phyloP scores from a whole-genome alignment of 1,140 invertebrate genomes.

The Zaprionus lachaisei region DNA sequence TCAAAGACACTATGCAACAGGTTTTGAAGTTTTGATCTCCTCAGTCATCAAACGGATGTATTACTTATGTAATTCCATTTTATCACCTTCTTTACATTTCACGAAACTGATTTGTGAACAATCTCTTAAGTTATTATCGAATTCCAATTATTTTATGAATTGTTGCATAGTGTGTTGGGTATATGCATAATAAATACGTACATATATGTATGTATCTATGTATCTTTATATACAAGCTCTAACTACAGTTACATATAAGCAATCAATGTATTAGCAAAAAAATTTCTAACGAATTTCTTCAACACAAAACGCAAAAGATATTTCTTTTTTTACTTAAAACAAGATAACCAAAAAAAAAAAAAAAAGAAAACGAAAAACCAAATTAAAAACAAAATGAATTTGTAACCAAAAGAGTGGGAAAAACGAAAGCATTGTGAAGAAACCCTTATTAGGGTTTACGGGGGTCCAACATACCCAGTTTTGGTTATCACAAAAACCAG shows the following conservation, averaged over 20 bases:
- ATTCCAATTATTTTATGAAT: neutral
- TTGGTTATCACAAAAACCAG: neutral
- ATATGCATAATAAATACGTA: slow-evolving; percentile 23
- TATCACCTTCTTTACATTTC: neutral
- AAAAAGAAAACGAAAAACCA: neutral
- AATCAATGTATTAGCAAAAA: slow-evolving; percentile 29
- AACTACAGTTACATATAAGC: slow-evolving; percentile 36
- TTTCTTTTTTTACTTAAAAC: neutral
- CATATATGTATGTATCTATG: slow-evolving; percentile 3
- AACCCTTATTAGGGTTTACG: neutral
- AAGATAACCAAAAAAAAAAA: neutral
- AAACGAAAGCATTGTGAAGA: neutral
- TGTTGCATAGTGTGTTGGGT: slow-evolving; percentile 39
- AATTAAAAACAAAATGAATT: neutral
- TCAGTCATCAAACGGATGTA: neutral
- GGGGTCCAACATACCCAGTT: neutral
- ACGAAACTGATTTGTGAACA: slow-evolving; percentile 10
- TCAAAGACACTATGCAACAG: neutral
- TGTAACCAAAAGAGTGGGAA: neutral
- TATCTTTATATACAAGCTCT: slow-evolving; percentile 18
- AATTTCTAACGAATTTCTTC: slow-evolving; percentile 40
- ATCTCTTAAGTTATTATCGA: neutral
- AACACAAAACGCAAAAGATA: neutral
- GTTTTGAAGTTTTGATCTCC: neutral
- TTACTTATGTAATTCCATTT: neutral